A percentile compares a stretch with the other conserved stretches of the same genome.
These are phyloP conservation scores for Zootermopsis nevadensis DNA, from an alignment of 2,888 invertebrate species.

Conservation along the genomic window DNA sequence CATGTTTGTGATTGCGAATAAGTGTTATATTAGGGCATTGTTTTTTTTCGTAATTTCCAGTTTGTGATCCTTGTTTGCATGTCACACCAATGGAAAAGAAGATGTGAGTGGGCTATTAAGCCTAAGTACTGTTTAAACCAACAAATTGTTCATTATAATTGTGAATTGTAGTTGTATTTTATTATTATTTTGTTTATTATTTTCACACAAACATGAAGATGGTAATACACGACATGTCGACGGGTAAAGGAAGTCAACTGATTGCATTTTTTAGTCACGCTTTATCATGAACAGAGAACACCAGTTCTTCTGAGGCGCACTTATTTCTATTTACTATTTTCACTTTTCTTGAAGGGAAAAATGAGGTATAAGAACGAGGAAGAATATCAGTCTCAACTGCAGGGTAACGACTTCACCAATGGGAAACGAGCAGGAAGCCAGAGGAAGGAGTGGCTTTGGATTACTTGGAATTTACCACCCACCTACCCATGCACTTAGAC, in stretches of 20 bases:
- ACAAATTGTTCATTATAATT: not conserved
- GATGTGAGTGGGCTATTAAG: no score
- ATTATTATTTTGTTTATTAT: no score
- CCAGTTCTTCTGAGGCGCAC: not conserved
- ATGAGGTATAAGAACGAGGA: slow-evolving; percentile 21
- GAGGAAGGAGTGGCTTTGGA: slow-evolving; percentile 48
- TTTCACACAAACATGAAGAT: slow-evolving; percentile 24
- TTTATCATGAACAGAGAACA: not conserved
- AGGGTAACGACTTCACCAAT: slow-evolving; percentile 46
- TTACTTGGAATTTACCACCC: slow-evolving; percentile 45
- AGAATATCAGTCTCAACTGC: not conserved
- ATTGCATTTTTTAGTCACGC: slow-evolving; percentile 24
- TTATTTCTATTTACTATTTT: slow-evolving; percentile 23
- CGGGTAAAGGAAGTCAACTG: slow-evolving; percentile 15
- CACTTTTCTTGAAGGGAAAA: slow-evolving; percentile 27
- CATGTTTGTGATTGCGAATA: no score
- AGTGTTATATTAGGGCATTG: no score
- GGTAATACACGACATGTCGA: not conserved
- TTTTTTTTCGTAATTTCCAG: no score
- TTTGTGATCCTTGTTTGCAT: no score
- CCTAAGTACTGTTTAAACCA: no score
- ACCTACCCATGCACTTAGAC: slow-evolving; percentile 42
- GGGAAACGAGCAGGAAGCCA: slow-evolving; percentile 29
- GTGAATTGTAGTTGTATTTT: not conserved
- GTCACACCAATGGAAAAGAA: no score